Base-by-base conservation (phyloP, 2,113 vertebrate genomes). In the Eulacestoma nigropectus region DNA sequence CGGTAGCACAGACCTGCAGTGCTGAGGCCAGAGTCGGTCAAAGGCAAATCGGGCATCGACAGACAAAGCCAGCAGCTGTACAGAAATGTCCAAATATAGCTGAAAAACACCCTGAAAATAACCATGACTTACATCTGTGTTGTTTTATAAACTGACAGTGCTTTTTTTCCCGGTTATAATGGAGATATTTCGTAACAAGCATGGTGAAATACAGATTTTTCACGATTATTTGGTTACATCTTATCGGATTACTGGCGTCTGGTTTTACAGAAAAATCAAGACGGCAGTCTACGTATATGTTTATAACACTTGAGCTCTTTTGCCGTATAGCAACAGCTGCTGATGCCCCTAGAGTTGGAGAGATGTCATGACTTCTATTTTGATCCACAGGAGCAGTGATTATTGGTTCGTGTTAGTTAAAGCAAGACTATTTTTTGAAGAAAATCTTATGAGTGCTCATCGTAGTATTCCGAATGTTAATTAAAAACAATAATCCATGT, bases 301-400 rank as follows among this genome's bases (percentile, higher is more conserved):
- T 96, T 78, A 50, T 96, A 75, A 39, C 67, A 90, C 64, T 88
- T 93, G 46, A 62, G 91, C 65, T 78, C 65, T 70, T 83, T 60
- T 63, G 75, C 92, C 16, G 55, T 79, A 25, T 91, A 88, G 91
- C 86, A 96, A 95, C 94, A 96, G 85, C 91, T 97, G 84, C 94
- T 95, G 88, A 33, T 90, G 93, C 94, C 95, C 95, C 93, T 97
- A 95, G 90, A 96, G 96, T 86, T 93, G 68, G 67, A 73, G 91
- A 50, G 41, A 69, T 69, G 94, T 78, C 53, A 92, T 92, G 89
- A 56, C 89, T 95, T 76, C 87, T 96, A 7, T 93, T 95, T 91
- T 95, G 44, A 69, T 93, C 65, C 53, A 25, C 70, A 53, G 3
- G 62, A 88, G 5, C 72, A 35, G 75, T 63, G 56, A 16, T 88